Percentiles rank a stretch among this genome's conserved stretches.
Evolutionary conservation across 2,797 vertebrate genomes (phyloP).

Genomic region (Nyctalus aviator): DNA sequence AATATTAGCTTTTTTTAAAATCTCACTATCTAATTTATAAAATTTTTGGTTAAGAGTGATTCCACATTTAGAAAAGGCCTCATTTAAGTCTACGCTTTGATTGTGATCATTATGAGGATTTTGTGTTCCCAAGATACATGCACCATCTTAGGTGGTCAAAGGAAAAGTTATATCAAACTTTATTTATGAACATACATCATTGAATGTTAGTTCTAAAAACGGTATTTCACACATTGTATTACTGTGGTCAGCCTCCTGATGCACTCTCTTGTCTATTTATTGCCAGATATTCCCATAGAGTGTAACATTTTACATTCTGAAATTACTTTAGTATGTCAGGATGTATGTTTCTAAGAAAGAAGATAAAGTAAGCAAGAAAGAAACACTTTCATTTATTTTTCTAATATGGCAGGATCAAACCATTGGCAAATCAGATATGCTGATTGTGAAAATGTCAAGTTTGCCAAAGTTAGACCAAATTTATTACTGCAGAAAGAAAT

Average conservation of each 20-base stretch:
- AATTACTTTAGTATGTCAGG: slow-evolving; percentile 73
- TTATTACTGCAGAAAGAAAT: slow-evolving; percentile 63
- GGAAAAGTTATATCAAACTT: not conserved
- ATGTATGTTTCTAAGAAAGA: slow-evolving; percentile 73
- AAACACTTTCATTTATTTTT: slow-evolving; percentile 73
- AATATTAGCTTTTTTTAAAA: slow-evolving; percentile 4
- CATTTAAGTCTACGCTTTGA: not conserved
- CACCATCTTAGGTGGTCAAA: slow-evolving; percentile 52
- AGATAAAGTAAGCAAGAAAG: slow-evolving; percentile 75
- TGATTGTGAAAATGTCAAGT: slow-evolving; percentile 74
- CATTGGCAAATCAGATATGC: slow-evolving; percentile 77
- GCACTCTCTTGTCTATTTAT: slow-evolving; percentile 80
- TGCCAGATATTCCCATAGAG: slow-evolving; percentile 71
- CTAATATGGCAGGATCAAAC: slow-evolving; percentile 71
- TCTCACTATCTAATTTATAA: not conserved
- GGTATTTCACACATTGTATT: slow-evolving; percentile 62
- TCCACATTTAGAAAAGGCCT: not conserved
- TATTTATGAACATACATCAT: slow-evolving; percentile 51
- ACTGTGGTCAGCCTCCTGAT: slow-evolving; percentile 70
- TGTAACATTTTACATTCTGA: slow-evolving; percentile 80
- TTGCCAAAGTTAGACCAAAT: slow-evolving; percentile 35
- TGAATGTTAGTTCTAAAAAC: slow-evolving; percentile 68
- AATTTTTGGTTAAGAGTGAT: not conserved
- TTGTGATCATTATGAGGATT: not conserved
- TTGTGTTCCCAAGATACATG: not conserved